phyloP scores from a whole-genome alignment of 2,113 vertebrate species.

The Gambusia holbrooki region DNA sequence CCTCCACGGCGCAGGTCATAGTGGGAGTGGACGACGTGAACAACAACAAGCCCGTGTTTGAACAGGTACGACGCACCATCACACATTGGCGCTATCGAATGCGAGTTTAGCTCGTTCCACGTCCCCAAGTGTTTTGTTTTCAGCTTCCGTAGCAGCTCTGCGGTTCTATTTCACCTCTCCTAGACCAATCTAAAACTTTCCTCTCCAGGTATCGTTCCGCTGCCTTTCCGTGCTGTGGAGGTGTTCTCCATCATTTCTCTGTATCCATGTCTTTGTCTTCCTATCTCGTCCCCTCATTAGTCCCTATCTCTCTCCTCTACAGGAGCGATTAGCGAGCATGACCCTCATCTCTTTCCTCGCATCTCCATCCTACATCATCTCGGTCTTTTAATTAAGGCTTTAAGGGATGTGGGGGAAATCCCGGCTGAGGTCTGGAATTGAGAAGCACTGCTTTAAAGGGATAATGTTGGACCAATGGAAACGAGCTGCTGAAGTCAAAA shows the following conservation, averaged over 20 bases:
- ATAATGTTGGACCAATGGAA: background rate
- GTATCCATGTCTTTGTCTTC: conserved; percentile 41
- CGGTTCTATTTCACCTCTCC: background rate
- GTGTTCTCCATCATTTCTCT: conserved; percentile 26
- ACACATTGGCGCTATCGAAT: conserved; percentile 1
- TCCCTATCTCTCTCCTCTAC: conserved; percentile 59
- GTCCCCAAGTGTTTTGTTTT: background rate
- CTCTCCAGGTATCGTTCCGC: background rate
- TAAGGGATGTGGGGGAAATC: conserved; percentile 65
- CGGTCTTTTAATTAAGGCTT: conserved; percentile 77
- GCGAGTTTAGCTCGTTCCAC: background rate
- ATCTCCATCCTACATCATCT: conserved; percentile 66
- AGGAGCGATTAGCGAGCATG: conserved; percentile 72
- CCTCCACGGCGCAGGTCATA: conserved; percentile 83
- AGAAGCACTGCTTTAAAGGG: background rate
- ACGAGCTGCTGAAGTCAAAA: too few relatives aligned
- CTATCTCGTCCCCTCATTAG: conserved; percentile 57
- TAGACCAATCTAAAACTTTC: background rate
- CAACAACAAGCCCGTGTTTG: conserved; percentile 90
- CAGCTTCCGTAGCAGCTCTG: conserved; percentile 3
- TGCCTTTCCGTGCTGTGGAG: conserved; percentile 4
- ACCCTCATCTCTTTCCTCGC: conserved; percentile 60
- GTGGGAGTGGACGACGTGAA: conserved; percentile 89
- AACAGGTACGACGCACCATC: conserved; percentile 78
- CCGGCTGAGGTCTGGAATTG: background rate